Evolutionary conservation across 2,888 invertebrate genomes (phyloP), one percentile per base, ranked within the genome.

Genomic region (Endotricha flammealis): DNA sequence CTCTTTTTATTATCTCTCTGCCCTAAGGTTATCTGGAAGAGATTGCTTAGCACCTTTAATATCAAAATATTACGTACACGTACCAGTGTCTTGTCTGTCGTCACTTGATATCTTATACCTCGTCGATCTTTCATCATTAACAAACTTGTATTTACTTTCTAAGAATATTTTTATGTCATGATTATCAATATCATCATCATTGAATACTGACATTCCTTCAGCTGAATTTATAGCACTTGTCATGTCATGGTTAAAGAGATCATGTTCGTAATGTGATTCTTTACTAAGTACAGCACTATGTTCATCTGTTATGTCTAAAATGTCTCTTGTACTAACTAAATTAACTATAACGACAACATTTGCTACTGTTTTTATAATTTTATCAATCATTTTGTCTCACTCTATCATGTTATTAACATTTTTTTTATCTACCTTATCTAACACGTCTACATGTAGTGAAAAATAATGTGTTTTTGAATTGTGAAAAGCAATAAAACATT

Each of bases 61-160:
- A n/a, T n/a, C n/a, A n/a, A n/a, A n/a, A n/a, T n/a, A n/a, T n/a
- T n/a, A n/a, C n/a, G n/a, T n/a, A 20, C 6, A 38, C 44, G 50
- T 37, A 77, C 78, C 68, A 51, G 65, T 43, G 41, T 46, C 53
- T 3, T 56, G 46, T 14, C 51, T 55, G 0, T 64, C 68, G 12
- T 66, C 64, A 2, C 47, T 57, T 1, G 68, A 44, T 3, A 83
- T 63, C 22, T 53, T 69, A 38, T 56, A 85, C 17, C 85, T 67
- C 0, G 64, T 83, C 0, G 81, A 73, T 0, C 44, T 62, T 33
- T 73, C 73, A 46, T 81, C 76, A 48, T 80, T 83, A 20, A 45
- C 63, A 48, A 85, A 85, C 44, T 62, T 80, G 43, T 82, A 83
- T 34, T 73, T 79, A 13, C 79, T 73, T 57, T 85, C 82, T 1